These are phyloP conservation scores for Mus spicilegus DNA, from an alignment of 2,113 vertebrate genomes.

Conservation along the genomic window DNA sequence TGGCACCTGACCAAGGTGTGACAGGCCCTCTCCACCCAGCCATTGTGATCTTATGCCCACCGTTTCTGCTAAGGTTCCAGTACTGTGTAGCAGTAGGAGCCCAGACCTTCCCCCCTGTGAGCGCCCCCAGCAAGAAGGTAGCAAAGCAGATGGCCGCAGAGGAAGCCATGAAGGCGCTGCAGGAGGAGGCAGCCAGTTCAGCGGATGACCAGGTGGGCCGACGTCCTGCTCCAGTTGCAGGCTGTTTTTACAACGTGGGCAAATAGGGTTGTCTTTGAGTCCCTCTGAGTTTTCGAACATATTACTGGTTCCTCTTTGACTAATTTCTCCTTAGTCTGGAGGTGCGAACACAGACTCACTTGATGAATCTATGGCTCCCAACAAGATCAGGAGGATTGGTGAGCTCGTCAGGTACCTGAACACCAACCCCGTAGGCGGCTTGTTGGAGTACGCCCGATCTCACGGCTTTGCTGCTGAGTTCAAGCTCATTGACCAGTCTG, in stretches of 20 bases:
- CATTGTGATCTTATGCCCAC: background rate
- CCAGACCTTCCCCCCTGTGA: conserved; percentile 91
- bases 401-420: conserved; percentile 96
- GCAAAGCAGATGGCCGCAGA: conserved; percentile 97
- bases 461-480: conserved; percentile 97
- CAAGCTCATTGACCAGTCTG: conserved; percentile 94
- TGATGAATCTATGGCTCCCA: conserved; percentile 84
- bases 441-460: conserved; percentile 96
- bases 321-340: conserved; percentile 61
- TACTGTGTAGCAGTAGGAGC: conserved; percentile 95
- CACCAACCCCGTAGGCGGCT: conserved; percentile 94
- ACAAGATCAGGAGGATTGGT: conserved; percentile 90
- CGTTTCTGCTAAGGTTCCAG: conserved; percentile 91
- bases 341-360: background rate
- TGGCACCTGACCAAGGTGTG: background rate
- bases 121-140: conserved; percentile 96
- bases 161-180: conserved; percentile 94
- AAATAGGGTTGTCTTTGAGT: fast-evolving
- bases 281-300: background rate
- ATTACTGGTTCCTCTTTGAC: background rate
- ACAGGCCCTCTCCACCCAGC: fast-evolving
- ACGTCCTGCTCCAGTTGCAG: background rate
- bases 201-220: conserved; percentile 53
- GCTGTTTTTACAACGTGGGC: fast-evolving
- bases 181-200: conserved; percentile 80